A percentile compares a stretch with the other conserved stretches of the same genome.
Conservation (phyloP, 2,888 invertebrate genomes). For the Amphipoea lucens region DNA sequence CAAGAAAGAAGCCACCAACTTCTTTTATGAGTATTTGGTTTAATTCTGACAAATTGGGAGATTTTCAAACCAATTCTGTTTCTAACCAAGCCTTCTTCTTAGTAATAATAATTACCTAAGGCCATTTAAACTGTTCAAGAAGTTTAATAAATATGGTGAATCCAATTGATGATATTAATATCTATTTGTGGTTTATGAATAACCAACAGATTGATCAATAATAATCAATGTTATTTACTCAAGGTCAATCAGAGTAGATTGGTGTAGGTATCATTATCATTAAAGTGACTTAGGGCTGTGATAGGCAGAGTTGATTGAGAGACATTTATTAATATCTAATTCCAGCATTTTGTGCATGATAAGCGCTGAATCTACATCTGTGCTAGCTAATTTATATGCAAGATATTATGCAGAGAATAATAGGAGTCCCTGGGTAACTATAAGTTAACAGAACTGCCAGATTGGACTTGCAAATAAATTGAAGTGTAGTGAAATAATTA, state of each 20-base stretch:
- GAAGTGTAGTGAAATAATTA: not conserved
- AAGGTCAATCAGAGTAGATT: conserved; percentile 29
- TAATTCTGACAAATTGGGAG: not conserved
- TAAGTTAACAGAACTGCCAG: too few relatives aligned
- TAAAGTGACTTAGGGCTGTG: not conserved
- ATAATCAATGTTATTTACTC: conserved; percentile 14
- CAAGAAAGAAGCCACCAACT: too few relatives aligned
- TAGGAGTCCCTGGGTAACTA: too few relatives aligned
- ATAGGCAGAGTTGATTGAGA: not conserved
- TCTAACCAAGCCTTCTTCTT: not conserved
- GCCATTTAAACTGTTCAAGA: not conserved
- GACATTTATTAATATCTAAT: not conserved
- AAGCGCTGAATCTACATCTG: not conserved
- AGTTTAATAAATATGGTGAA: not conserved
- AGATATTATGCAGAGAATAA: not conserved
- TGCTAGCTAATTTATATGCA: not conserved
- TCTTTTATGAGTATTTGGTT: not conserved
- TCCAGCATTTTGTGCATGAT: not conserved
- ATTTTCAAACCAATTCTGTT: not conserved
- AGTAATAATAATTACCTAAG: not conserved
- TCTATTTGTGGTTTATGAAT: conserved; percentile 28
- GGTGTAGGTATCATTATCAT: not conserved
- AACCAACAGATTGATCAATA: conserved; percentile 16
- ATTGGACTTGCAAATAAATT: not conserved
- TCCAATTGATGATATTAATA: conserved; percentile 7